These are phyloP conservation scores for Heteromormyrus szaboi DNA, from an alignment of 2,797 vertebrate species.

Conservation along the genomic window DNA sequence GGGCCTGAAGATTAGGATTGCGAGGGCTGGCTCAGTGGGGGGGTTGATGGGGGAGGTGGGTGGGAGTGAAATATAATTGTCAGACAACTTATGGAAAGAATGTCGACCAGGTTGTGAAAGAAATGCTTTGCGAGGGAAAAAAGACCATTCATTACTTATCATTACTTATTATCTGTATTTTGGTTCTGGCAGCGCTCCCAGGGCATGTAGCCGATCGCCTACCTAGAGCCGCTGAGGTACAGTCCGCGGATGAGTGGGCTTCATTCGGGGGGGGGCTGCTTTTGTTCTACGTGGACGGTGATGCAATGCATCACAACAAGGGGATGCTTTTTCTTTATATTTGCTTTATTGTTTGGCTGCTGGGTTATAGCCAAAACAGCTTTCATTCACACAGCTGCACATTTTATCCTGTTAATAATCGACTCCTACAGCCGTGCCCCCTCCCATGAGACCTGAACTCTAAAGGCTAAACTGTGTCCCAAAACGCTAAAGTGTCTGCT, in stretches of 20 bases:
- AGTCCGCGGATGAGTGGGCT: not conserved
- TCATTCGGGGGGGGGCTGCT: not conserved
- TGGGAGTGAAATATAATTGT: not conserved
- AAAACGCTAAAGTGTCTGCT: not conserved
- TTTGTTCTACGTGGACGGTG: not conserved
- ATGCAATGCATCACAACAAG: not conserved
- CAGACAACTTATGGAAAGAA: not conserved
- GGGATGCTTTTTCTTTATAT: not conserved
- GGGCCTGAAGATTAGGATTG: not conserved
- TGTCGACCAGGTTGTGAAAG: not conserved
- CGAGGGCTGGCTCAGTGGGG: not conserved
- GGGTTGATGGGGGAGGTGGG: not conserved
- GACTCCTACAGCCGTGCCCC: not conserved
- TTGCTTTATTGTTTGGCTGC: not conserved
- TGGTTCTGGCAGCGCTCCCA: not conserved
- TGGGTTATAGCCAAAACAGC: not conserved
- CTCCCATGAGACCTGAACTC: not conserved
- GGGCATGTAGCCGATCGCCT: not conserved
- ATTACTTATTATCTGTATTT: not conserved
- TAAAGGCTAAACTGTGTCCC: not conserved
- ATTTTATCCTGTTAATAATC: not conserved
- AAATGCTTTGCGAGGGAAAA: not conserved
- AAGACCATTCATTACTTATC: not conserved
- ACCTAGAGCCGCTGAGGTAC: not conserved
- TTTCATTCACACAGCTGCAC: not conserved